phyloP scores from a whole-genome alignment of 2,113 vertebrate species.

The Cynocephalus volans region DNA sequence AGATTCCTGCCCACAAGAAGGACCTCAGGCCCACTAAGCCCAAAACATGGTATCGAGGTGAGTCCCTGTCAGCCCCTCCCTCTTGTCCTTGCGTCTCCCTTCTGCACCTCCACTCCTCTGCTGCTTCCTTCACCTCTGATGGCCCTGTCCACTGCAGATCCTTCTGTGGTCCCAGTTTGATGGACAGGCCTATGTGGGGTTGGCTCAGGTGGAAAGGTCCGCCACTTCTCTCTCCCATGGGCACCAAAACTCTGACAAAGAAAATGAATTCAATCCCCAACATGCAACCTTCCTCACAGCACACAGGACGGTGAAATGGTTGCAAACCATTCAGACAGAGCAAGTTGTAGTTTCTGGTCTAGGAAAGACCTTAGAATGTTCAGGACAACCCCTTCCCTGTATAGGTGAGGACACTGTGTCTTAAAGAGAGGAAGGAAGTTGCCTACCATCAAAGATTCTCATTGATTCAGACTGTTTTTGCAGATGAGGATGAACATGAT shows the following conservation, averaged over 20 bases:
- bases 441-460: not conserved
- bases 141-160: not conserved
- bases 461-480: not conserved
- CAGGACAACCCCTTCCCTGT: not conserved
- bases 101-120: not conserved
- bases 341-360: not conserved
- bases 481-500: slow-evolving; percentile 79
- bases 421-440: not conserved
- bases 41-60: not conserved
- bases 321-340: not conserved
- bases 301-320: not conserved
- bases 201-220: not conserved
- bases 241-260: not conserved
- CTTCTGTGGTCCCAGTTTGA: not conserved
- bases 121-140: not conserved
- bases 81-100: not conserved
- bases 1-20: not conserved
- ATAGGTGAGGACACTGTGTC: not conserved
- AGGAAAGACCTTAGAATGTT: not conserved
- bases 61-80: not conserved
- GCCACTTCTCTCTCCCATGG: not conserved
- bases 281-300: not conserved
- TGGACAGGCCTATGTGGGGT: not conserved
- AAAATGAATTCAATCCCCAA: not conserved
- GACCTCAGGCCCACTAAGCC: fast-evolving